Evolutionary conservation across 2,888 invertebrate genomes (phyloP).

Genomic region (Temnothorax ravouxi): DNA sequence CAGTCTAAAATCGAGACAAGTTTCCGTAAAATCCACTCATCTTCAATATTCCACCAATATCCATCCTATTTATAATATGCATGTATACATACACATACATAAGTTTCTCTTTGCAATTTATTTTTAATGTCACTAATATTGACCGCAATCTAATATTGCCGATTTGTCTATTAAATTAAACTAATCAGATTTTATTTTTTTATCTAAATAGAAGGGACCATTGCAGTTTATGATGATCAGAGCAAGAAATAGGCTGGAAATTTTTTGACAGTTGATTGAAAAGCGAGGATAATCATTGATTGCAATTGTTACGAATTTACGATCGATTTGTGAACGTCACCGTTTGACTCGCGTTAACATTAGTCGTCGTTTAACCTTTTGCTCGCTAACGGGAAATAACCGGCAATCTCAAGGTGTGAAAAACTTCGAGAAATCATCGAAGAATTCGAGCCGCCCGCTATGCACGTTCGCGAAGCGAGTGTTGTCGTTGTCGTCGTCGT

Average conservation of each 20-base stretch:
- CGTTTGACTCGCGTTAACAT: conserved; percentile 38
- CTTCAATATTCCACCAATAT: conserved; percentile 8
- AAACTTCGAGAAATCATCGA: conserved; percentile 43
- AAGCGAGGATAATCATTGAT: conserved; percentile 29
- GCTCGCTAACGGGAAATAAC: conserved; percentile 39
- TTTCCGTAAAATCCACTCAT: conserved; percentile 20
- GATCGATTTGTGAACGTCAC: conserved; percentile 47
- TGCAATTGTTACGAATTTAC: conserved; percentile 34
- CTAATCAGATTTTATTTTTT: background rate
- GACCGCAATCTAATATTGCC: background rate
- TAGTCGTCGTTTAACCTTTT: conserved; percentile 47
- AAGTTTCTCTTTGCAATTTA: background rate
- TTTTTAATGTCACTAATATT: conserved; percentile 1
- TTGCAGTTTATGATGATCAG: background rate
- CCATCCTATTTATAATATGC: background rate
- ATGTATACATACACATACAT: background rate
- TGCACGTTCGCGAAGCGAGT: conserved; percentile 37
- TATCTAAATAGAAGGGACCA: background rate
- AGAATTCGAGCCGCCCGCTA: conserved; percentile 56
- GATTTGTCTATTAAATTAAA: background rate
- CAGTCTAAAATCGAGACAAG: background rate
- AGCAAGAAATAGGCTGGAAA: background rate
- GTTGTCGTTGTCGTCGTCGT: conserved; percentile 41
- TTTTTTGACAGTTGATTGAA: background rate
- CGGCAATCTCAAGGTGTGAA: conserved; percentile 44